A percentile compares a stretch with the other conserved stretches of the same genome.
Conservation (phyloP, 2,113 vertebrate species). For the Hippocampus mohnikei region DNA sequence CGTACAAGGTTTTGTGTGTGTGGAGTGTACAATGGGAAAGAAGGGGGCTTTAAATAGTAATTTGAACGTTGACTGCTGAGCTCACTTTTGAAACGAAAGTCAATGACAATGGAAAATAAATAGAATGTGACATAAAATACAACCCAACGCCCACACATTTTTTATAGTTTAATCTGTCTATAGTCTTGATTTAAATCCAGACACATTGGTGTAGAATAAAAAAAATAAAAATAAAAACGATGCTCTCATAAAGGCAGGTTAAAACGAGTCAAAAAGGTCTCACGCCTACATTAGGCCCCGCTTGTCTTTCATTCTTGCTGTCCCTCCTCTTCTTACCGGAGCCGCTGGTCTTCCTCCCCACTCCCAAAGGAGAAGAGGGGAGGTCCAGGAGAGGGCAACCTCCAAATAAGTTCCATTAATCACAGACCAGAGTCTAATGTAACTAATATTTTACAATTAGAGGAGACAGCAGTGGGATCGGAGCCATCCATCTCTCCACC, state of each 20-base stretch:
- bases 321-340: conserved; percentile 66
- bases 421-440: conserved; percentile 98
- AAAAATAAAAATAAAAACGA: not conserved
- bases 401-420: conserved; percentile 99
- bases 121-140: conserved; percentile 14
- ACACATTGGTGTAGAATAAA: not conserved
- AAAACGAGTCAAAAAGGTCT: conserved; percentile 51
- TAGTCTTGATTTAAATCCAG: not conserved
- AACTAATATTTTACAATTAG: conserved; percentile 99
- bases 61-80: conserved; percentile 38
- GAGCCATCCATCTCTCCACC: conserved; percentile 95
- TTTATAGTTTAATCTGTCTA: not conserved
- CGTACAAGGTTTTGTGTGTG: conserved; percentile 30
- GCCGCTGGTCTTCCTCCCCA: conserved; percentile 47
- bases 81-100: conserved; percentile 19
- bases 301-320: conserved; percentile 16
- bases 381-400: conserved; percentile 87
- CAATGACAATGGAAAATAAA: conserved; percentile 16
- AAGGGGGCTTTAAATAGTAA: conserved; percentile 28
- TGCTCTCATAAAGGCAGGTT: conserved; percentile 25
- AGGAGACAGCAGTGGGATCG: conserved; percentile 93
- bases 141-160: not conserved
- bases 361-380: conserved; percentile 74
- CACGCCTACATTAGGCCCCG: conserved; percentile 54
- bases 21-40: conserved; percentile 4